A percentile compares a stretch with the other conserved stretches of the same genome.
These are phyloP conservation scores for Epirrita christyi DNA, from an alignment of 2,888 invertebrate genomes.

Conservation along the genomic window DNA sequence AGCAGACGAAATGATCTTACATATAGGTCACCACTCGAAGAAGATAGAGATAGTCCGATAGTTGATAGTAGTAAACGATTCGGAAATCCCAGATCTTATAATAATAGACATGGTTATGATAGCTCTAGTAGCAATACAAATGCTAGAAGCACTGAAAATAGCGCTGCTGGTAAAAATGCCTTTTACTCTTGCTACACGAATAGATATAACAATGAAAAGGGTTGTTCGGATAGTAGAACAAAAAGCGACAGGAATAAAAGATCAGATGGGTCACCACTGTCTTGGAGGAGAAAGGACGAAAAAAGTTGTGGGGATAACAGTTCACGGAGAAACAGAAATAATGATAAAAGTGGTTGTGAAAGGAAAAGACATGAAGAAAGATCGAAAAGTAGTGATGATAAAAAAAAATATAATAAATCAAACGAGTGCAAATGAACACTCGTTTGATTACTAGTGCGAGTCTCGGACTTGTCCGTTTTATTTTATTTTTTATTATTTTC, in stretches of 20 bases:
- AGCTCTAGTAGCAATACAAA: slow-evolving; percentile 1
- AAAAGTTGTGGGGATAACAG: slow-evolving; percentile 6
- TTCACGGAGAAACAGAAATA: slow-evolving; percentile 22
- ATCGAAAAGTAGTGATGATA: slow-evolving; percentile 7
- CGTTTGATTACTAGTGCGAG: too few species aligned
- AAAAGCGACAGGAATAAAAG: slow-evolving; percentile 9
- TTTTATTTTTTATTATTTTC: too few species aligned
- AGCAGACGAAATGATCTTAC: slow-evolving; percentile 25
- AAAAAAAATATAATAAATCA: not conserved
- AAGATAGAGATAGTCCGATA: slow-evolving; percentile 9
- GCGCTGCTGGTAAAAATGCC: slow-evolving; percentile 3
- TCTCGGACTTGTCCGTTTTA: too few species aligned
- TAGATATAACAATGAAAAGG: slow-evolving; percentile 13
- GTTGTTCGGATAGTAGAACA: slow-evolving; percentile 2
- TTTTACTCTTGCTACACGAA: slow-evolving; percentile 20
- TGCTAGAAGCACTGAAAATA: slow-evolving; percentile 8
- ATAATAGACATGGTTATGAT: slow-evolving; percentile 12
- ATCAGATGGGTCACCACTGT: slow-evolving; percentile 4
- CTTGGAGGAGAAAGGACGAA: slow-evolving; percentile 26
- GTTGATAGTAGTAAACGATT: slow-evolving; percentile 23
- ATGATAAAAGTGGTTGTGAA: slow-evolving; percentile 12
- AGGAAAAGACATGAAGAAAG: slow-evolving; percentile 2
- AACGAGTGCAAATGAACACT: not conserved
- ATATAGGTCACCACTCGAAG: slow-evolving; percentile 42
- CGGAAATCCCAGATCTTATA: slow-evolving; percentile 17